Percentiles rank a stretch among this genome's conserved stretches.
Conservation (phyloP, 64 coral and sea anemone species). For the Orbicella faveolata region DNA sequence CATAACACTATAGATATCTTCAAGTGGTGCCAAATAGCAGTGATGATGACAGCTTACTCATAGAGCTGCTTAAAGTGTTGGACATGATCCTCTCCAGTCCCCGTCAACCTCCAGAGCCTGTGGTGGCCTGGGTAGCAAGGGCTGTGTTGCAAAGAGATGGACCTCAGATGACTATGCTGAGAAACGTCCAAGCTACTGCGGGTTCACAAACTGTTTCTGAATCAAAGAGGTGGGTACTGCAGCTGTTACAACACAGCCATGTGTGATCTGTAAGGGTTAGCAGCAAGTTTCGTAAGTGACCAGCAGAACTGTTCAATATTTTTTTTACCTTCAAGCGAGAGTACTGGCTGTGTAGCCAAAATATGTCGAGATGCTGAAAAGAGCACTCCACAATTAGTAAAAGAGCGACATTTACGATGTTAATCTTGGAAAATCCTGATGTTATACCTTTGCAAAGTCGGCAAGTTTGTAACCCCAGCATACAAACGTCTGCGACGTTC, state of each 20-base stretch:
- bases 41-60: constrained; percentile 80
- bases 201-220: constrained; percentile 61
- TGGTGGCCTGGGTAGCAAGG: constrained; percentile 86
- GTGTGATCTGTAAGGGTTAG: neutral
- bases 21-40: constrained; percentile 78
- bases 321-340: too few relatives aligned
- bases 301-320: too few relatives aligned
- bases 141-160: constrained; percentile 66
- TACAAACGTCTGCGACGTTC: too few relatives aligned
- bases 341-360: too few relatives aligned
- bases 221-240: constrained; percentile 64
- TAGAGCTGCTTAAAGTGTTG: constrained; percentile 63
- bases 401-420: too few relatives aligned
- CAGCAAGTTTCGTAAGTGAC: too few relatives aligned
- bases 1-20: constrained; percentile 63
- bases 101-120: constrained; percentile 46
- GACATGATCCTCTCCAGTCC: constrained; percentile 59
- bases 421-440: too few relatives aligned
- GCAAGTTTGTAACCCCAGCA: too few relatives aligned
- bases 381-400: too few relatives aligned
- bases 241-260: neutral
- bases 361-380: too few relatives aligned
- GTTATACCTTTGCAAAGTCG: too few relatives aligned
- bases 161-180: constrained; percentile 64
- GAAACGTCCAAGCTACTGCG: constrained; percentile 31